A percentile compares a stretch with the other conserved stretches of the same genome.
Evolutionary conservation across 2,797 vertebrate genomes (phyloP).

Genomic region (Melanotaenia boesemani): DNA sequence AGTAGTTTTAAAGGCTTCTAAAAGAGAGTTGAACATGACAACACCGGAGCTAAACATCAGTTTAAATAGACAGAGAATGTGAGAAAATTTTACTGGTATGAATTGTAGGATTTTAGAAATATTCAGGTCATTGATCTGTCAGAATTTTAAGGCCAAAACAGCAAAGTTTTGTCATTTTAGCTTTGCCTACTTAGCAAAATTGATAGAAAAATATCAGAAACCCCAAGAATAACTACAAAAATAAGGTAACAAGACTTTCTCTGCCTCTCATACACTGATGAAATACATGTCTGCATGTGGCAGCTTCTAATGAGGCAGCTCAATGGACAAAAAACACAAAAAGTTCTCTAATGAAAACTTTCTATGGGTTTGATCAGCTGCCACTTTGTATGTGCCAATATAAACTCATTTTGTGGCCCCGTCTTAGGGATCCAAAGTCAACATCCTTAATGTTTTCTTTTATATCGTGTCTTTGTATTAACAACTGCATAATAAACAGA

Average conservation of each 20-base stretch:
- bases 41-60: not conserved
- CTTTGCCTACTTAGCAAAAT: not conserved
- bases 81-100: not conserved
- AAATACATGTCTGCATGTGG: not conserved
- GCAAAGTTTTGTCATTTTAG: not conserved
- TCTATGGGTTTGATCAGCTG: not conserved
- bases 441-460: not conserved
- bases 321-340: not conserved
- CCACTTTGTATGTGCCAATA: not conserved
- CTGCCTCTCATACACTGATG: not conserved
- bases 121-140: not conserved
- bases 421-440: not conserved
- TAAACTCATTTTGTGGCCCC: not conserved
- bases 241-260: not conserved
- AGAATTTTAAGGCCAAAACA: not conserved
- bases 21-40: not conserved
- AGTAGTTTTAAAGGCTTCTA: not conserved
- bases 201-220: not conserved
- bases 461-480: not conserved
- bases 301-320: not conserved
- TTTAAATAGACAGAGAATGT: not conserved
- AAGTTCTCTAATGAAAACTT: not conserved
- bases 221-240: not conserved
- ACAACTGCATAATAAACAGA: constrained; percentile 11
- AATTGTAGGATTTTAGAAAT: not conserved